Conservation (phyloP, 2,797 vertebrate genomes). For the Eulemur mongoz region DNA sequence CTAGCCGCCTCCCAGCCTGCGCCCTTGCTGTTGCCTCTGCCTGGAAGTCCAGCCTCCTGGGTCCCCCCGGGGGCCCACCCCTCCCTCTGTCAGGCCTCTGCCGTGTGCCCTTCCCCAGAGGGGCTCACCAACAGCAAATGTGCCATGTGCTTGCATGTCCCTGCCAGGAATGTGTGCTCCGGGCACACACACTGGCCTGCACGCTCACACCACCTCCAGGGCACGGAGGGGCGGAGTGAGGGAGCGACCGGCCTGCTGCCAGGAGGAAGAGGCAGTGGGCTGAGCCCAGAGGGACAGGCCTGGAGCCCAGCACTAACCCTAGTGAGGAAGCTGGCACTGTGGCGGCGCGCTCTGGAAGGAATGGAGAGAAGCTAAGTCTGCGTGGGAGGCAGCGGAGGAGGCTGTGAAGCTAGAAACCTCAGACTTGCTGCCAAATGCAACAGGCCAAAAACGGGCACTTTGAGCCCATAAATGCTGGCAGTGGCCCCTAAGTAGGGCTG, state of each 20-base stretch:
- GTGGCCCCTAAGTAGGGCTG: slow-evolving; percentile 43
- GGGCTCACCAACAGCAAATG: neutral
- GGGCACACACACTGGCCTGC: accelerated
- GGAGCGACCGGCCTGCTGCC: slow-evolving; percentile 74
- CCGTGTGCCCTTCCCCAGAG: neutral
- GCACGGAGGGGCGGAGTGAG: neutral
- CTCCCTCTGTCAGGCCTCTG: neutral
- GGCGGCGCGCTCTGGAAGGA: slow-evolving; percentile 68
- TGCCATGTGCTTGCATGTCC: neutral
- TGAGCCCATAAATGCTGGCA: slow-evolving; percentile 40
- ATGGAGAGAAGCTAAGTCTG: slow-evolving; percentile 79
- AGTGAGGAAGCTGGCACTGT: slow-evolving; percentile 73
- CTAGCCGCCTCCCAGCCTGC: neutral
- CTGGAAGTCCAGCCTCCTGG: neutral
- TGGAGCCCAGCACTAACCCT: neutral
- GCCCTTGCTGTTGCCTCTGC: neutral
- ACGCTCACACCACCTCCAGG: neutral
- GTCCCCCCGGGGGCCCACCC: neutral
- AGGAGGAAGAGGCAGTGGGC: accelerated
- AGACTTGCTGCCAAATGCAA: slow-evolving; percentile 67
- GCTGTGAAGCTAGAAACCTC: slow-evolving; percentile 74
- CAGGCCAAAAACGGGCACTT: slow-evolving; percentile 33
- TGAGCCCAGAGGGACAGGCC: no score
- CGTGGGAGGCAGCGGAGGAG: neutral
- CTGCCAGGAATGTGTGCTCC: neutral